Evolutionary conservation across 2,113 vertebrate genomes (phyloP).

Genomic region (Aleadryas rufinucha): DNA sequence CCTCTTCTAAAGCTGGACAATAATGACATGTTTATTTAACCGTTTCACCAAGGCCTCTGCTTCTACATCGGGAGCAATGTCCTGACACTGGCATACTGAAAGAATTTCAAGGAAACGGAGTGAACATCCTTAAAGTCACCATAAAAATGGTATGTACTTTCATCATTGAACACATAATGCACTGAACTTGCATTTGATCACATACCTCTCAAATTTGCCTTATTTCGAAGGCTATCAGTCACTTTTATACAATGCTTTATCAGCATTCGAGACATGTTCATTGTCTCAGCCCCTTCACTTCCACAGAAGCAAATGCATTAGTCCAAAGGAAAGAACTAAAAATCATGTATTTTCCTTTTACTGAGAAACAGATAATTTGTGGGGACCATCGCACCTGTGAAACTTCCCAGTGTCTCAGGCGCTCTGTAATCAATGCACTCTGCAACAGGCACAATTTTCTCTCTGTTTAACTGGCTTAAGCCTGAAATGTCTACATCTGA

Average conservation of each 20-base stretch:
- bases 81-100: conserved; percentile 55
- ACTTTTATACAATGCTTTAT: neutral
- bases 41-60: conserved; percentile 49
- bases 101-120: conserved; percentile 37
- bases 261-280: neutral
- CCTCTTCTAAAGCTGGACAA: conserved; percentile 67
- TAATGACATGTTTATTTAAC: conserved; percentile 71
- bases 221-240: neutral
- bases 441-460: neutral
- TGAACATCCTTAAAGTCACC: conserved; percentile 2
- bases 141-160: conserved; percentile 8
- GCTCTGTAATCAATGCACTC: neutral
- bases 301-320: neutral
- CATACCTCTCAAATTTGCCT: neutral
- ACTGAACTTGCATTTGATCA: neutral
- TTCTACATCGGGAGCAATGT: conserved; percentile 9
- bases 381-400: neutral
- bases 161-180: neutral
- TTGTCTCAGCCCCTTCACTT: neutral
- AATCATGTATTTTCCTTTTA: neutral
- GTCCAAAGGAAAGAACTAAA: neutral
- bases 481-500: conserved; percentile 6
- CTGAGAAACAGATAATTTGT: neutral
- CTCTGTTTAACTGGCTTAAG: neutral
- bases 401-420: neutral